Evolutionary conservation across 2,113 vertebrate genomes (phyloP).

Genomic region (Oxyruncus cristatus): DNA sequence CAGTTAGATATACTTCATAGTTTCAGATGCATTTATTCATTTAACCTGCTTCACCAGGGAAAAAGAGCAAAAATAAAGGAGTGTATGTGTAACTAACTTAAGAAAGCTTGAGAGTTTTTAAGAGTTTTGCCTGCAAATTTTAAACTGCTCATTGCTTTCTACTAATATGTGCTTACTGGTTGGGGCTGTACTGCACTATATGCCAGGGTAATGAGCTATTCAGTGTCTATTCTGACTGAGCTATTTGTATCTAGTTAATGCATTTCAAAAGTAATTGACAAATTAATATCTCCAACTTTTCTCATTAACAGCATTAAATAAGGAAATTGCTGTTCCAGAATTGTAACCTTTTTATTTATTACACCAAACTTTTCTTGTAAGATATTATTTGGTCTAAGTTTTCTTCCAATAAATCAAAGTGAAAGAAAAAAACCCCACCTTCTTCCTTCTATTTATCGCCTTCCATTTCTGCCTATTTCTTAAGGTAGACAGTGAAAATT

Average conservation of each 20-base stretch:
- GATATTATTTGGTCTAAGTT: background rate
- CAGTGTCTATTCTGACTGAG: background rate
- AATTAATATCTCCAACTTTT: conserved; percentile 44
- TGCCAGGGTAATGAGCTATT: conserved; percentile 42
- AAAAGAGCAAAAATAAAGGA: background rate
- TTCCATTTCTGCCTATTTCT: background rate
- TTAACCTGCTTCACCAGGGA: background rate
- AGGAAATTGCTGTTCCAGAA: conserved; percentile 50
- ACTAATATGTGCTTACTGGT: background rate
- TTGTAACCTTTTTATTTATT: conserved; percentile 38
- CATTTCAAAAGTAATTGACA: conserved; percentile 34
- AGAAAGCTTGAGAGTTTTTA: background rate
- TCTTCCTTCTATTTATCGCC: background rate
- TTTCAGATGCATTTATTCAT: background rate
- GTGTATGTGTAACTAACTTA: background rate
- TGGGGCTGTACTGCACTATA: background rate
- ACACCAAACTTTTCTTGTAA: background rate
- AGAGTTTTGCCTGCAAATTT: background rate
- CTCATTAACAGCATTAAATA: conserved; percentile 44
- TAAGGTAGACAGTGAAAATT: background rate
- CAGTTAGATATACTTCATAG: background rate
- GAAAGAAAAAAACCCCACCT: background rate
- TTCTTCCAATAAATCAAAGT: conserved; percentile 39
- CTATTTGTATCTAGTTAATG: conserved; percentile 8
- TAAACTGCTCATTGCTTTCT: background rate